Base-by-base conservation (phyloP, 1,140 invertebrate genomes). In the Argopecten irradians region DNA sequence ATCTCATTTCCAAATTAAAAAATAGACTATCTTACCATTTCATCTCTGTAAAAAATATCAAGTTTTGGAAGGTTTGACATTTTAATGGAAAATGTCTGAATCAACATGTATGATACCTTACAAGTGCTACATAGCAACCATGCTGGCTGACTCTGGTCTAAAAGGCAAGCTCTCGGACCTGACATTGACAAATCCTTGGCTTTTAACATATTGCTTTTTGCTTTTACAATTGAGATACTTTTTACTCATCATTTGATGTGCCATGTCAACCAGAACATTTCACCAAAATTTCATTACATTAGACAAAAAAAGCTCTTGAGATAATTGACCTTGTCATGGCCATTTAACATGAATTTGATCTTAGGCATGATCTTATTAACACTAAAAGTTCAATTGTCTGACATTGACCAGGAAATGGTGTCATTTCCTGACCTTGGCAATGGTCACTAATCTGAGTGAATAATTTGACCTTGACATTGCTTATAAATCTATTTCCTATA, bases 31-130 rank as follows among this genome's bases (percentile, higher is more conserved):
- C 55, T 71, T n/a, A 22, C 43, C 55, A 28, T 71, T 71, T 2
- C n/a, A 71, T 71, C 55, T 71, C 1, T 19, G 19, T 2, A 16
- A 71, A 71, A 71, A 71, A 28, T 5, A n/a, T n/a, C n/a, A 28
- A 71, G 28, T 71, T 71, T 71, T 2, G 55, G 1, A 71, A 71
- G 55, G n/a, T 28, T 71, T 71, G 55, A 71, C 55, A 71, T 71
- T 71, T 71, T 71, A 71, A 71, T 71, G 55, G 55, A n/a, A 71
- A 71, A 71, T 71, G 55, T 71, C 55, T 71, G 55, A 71, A 71
- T 8, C 55, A 71, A 71, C 55, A 71, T 71, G 55, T 71, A n/a
- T 28, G 22, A 71, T n/a, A 71, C 55, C 55, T 7, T 71, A 28
- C 55, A 3, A 71, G 5, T 28, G 22, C 5, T 1, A 71, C n/a